Evolutionary conservation across 2,888 invertebrate genomes (phyloP).

Genomic region (Ophion ellenae): DNA sequence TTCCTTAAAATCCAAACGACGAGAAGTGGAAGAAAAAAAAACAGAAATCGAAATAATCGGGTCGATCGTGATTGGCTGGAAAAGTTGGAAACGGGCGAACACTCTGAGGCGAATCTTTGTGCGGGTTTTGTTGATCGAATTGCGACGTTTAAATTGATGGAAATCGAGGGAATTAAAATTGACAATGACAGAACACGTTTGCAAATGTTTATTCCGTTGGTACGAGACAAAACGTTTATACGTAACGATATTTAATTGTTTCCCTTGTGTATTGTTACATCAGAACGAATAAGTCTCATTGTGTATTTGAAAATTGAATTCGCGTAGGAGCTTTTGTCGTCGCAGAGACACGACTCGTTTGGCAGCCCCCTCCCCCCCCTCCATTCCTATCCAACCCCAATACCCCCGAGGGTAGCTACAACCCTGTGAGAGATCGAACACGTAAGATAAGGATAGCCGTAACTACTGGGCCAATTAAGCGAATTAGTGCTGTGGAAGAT

Average conservation of each 20-base stretch:
- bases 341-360: constrained; percentile 31
- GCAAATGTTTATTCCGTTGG: too few relatives aligned
- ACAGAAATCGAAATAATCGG: background rate
- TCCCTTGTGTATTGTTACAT: too few relatives aligned
- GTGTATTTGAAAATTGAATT: constrained; percentile 56
- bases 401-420: constrained; percentile 1
- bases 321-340: constrained; percentile 42
- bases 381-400: background rate
- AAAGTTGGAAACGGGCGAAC: too few relatives aligned
- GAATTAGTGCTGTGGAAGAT: constrained; percentile 67
- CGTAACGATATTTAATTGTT: too few relatives aligned
- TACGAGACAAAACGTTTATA: too few relatives aligned
- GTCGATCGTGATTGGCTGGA: too few relatives aligned
- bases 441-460: constrained; percentile 67
- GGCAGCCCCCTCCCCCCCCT: background rate
- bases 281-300: background rate
- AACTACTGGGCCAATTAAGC: constrained; percentile 67
- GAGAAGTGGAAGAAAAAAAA: background rate
- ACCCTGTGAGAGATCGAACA: constrained; percentile 61
- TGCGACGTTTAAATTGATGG: too few relatives aligned
- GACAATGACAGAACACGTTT: too few relatives aligned
- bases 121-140: too few relatives aligned
- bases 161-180: too few relatives aligned
- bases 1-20: background rate
- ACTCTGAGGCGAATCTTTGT: too few relatives aligned